Evolutionary conservation across 2,797 vertebrate genomes (phyloP), one percentile per base, ranked within the genome.

Genomic region (Capromys pilorides): DNA sequence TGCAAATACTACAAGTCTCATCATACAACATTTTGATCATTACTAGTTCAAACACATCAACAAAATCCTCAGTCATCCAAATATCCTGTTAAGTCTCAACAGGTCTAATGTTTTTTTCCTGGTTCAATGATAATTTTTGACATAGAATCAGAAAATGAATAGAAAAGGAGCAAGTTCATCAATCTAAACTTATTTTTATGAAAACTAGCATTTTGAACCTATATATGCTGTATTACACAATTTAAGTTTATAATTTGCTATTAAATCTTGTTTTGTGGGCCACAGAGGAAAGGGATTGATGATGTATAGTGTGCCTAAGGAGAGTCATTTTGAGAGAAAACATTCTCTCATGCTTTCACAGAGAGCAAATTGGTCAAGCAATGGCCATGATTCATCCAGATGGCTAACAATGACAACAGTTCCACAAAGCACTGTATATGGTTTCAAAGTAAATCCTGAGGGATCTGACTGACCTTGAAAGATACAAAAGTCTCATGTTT

Each of bases 61-160:
- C 21, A 82, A 80, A 57, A 86, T 31, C 19, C 1, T 59, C 9
- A 13, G 6, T 59, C 49, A 88, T 24, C 1, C 66, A 54, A 73
- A 3, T 14, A 66, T n/a, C 67, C 88, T 83, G 26, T 71, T 81
- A 79, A 93, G 83, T 64, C 57, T 93, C 69, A 71, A 1, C 82
- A 67, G 88, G 13, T 79, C 5, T 91, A 41, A 91, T 88, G 62
- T 75, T 57, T 94, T 10, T 67, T 2, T 49, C 8, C 59, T 66
- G 75, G 39, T 6, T 33, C 1, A 85, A 4, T 51, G 24, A 10
- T 81, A 59, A 12, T 19, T n/a, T 91, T 24, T 67, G 45, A 61
- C 57, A 61, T 59, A 33, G 24, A 80, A 18, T 94, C 16, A 91
- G 5, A 33, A 93, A 94, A 86, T 91, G 36, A 85, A 87, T n/a